A percentile compares a stretch with the other conserved stretches of the same genome.
phyloP scores from a whole-genome alignment of 2,797 vertebrate genomes.

The Aphelocoma californica region DNA sequence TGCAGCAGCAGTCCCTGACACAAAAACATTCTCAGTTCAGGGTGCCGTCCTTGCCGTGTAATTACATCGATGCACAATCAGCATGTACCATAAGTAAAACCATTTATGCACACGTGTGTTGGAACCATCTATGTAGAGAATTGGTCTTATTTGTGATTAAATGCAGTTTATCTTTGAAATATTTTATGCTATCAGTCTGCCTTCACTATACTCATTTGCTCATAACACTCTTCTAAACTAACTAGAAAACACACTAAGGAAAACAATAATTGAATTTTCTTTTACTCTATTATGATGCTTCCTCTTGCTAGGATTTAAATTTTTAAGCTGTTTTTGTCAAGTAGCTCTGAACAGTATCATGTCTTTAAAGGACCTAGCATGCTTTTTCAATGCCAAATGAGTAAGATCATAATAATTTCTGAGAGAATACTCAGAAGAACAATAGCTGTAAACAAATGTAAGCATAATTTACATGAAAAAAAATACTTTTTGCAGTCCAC shows the following conservation, averaged over 20 bases:
- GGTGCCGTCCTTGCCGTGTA: background rate
- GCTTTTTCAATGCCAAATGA: background rate
- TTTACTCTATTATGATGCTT: background rate
- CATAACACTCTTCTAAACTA: background rate
- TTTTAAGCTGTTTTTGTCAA: background rate
- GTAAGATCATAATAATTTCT: background rate
- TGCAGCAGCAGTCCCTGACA: background rate
- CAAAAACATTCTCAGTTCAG: background rate
- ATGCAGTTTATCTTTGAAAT: background rate
- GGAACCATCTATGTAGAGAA: background rate
- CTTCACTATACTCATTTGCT: background rate
- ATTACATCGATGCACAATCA: background rate
- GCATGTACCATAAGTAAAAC: background rate
- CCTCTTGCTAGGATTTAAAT: background rate
- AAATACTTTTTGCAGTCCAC: background rate
- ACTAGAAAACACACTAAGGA: background rate
- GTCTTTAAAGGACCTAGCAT: background rate
- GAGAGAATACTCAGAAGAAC: background rate
- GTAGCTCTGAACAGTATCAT: background rate
- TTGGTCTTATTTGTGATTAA: background rate
- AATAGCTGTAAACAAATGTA: constrained; percentile 24
- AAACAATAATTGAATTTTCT: background rate
- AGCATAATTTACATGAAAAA: background rate
- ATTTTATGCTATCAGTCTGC: background rate
- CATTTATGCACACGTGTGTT: background rate